Evolutionary conservation across 1,140 invertebrate genomes (phyloP), one percentile per base, ranked within the genome.

Genomic region (Camponotus vicinus): DNA sequence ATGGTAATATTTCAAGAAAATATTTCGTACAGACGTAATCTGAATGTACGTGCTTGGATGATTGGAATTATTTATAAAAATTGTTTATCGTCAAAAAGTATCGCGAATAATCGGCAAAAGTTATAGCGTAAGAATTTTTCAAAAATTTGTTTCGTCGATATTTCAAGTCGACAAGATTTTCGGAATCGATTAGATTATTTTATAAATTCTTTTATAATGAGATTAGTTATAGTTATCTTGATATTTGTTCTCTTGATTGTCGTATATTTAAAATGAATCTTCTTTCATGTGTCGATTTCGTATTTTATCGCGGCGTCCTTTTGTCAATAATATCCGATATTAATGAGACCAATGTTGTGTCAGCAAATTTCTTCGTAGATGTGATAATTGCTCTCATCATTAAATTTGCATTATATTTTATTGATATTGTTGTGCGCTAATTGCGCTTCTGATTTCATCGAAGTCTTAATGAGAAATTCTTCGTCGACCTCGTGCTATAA

Each of bases 391-490:
- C 40, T 3, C 9, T 32, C 18, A 1, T 42, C 34, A 9, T 52
- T 32, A 40, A 55, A 80, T 82, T 45, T 45, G 27, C 27, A 59
- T 49, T 59, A 59, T 13, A 21, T 21, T 34, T 42, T 8, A 21
- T 27, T 21, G 21, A 70, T 27, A 42, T 55, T 66, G 37, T 15
- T 5, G 15, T 7, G 57, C 64, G 64, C 34, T 18, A 79, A n/a
- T 57, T 11, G 49, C 11, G 42, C 13, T 37, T 21, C 49, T 55
- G 37, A 57, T 69, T 69, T 37, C 5, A 71, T 52, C 69, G 3
- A 59, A 61, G 52, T 71, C 52, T 61, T 71, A 37, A 71, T 71
- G 67, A 71, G 70, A 71, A 71, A 82, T 71, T 69, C 67, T 82
- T 61, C 45, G 77, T 9, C 15, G 45, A 49, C 64, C 21, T 61